phyloP scores from a whole-genome alignment of 2,113 vertebrate genomes.

The human (Homo sapiens) region GRCh38 chr2:152307001-152307500 shows the following conservation, averaged over 20 bases:
- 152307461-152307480: constrained; percentile 55
- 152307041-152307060: too few species aligned
- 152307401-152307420: constrained; percentile 48
- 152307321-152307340: constrained; percentile 18
- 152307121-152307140: too few species aligned
- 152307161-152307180: constrained; percentile 15
- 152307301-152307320: not conserved
- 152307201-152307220: not conserved
- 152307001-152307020: too few species aligned
- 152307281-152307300: not conserved
- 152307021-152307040: too few species aligned
- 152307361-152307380: not conserved
- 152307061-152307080: too few species aligned
- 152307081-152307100: too few species aligned
- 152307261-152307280: not conserved
- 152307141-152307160: too few species aligned
- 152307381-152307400: constrained; percentile 40
- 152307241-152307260: not conserved
- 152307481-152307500: constrained; percentile 46
- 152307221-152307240: not conserved
- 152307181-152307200: not conserved
- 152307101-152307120: too few species aligned
- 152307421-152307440: not conserved
- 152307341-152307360: constrained; percentile 44
- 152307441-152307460: constrained; percentile 43